These are phyloP conservation scores for Zoanthus sociatus DNA, from an alignment of 92 coral and sea anemone species.

Conservation along the genomic window DNA sequence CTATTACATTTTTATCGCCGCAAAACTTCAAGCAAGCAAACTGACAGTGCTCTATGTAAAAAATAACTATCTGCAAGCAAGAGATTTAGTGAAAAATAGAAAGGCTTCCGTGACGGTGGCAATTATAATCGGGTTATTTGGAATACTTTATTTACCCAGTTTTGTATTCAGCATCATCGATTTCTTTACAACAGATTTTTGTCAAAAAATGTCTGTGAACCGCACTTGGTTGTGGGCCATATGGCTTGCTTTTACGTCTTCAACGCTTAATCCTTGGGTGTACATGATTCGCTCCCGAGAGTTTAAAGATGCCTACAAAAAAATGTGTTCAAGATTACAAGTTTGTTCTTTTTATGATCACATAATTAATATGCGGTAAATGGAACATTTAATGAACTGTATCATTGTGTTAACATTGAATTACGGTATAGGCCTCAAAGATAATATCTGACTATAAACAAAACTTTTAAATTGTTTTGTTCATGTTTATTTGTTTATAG, in stretches of 20 bases:
- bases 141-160: slow-evolving; percentile 60
- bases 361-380: too few species aligned
- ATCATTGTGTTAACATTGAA: too few species aligned
- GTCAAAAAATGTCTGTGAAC: slow-evolving; percentile 51
- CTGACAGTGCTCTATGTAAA: not conserved
- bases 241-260: slow-evolving; percentile 59
- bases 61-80: not conserved
- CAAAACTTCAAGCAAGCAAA: slow-evolving; percentile 17
- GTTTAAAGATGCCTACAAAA: slow-evolving; percentile 41
- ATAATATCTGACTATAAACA: too few species aligned
- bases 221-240: slow-evolving; percentile 73
- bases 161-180: slow-evolving; percentile 62
- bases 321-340: not conserved
- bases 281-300: slow-evolving; percentile 57
- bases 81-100: slow-evolving; percentile 26
- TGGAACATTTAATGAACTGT: too few species aligned
- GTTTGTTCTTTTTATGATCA: too few species aligned
- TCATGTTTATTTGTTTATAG: too few species aligned
- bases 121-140: slow-evolving; percentile 57
- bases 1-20: slow-evolving; percentile 47
- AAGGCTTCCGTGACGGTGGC: slow-evolving; percentile 63
- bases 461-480: too few species aligned
- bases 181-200: slow-evolving; percentile 34
- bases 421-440: too few species aligned
- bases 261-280: slow-evolving; percentile 66